phyloP scores from a whole-genome alignment of 2,113 vertebrate species.

The Mesembrinibis cayennensis region DNA sequence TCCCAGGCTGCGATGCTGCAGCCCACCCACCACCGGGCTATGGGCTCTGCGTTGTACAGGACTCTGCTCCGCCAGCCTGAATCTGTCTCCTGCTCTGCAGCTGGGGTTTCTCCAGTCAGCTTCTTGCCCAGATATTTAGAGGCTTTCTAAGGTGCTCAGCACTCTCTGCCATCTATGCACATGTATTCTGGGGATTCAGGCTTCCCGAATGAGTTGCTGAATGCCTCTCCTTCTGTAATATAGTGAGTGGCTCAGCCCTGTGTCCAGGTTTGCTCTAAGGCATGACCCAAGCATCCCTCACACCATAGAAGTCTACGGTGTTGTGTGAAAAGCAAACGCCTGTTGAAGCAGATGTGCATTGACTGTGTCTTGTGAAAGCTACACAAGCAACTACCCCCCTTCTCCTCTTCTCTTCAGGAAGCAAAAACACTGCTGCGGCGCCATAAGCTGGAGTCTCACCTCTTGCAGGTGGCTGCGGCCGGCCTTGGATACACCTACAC shows the following conservation, averaged over 20 bases:
- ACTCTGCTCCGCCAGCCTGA: background rate
- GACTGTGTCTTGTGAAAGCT: background rate
- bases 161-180: background rate
- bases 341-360: background rate
- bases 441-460: conserved; percentile 84
- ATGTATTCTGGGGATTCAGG: background rate
- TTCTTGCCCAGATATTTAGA: background rate
- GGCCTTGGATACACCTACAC: conserved; percentile 82
- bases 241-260: background rate
- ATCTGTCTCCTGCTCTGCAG: background rate
- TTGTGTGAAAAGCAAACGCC: background rate
- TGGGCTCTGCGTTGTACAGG: fast-evolving
- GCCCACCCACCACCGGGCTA: background rate
- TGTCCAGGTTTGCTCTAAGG: background rate
- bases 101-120: background rate
- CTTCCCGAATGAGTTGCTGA: background rate
- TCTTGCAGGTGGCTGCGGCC: conserved; percentile 81
- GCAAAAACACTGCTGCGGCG: conserved; percentile 78
- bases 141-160: background rate
- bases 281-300: background rate
- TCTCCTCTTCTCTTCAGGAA: conserved; percentile 70
- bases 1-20: background rate
- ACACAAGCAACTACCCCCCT: background rate
- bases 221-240: background rate
- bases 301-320: background rate